Percentiles rank a stretch among this genome's conserved stretches.
Conservation (phyloP, 2,113 vertebrate genomes). For the Tachysurus fulvidraco region DNA sequence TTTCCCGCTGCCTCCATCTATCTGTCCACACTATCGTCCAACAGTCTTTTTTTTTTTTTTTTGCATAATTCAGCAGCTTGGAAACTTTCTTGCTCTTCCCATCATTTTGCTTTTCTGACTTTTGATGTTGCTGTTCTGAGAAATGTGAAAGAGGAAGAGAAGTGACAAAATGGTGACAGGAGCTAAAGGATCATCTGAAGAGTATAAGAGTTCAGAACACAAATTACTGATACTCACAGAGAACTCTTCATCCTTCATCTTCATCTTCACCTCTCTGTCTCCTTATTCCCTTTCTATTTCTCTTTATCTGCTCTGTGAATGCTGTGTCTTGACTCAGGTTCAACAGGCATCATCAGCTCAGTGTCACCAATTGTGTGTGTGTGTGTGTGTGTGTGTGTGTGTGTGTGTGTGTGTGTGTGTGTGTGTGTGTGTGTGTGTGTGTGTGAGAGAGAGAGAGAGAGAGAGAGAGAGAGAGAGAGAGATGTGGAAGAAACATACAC, state of each 20-base stretch:
- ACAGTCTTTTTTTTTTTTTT: constrained; percentile 47
- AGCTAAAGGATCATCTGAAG: constrained; percentile 68
- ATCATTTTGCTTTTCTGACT: constrained; percentile 62
- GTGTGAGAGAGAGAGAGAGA: too few species aligned
- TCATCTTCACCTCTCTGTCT: constrained; percentile 30
- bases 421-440: not conserved
- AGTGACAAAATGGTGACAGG: constrained; percentile 72
- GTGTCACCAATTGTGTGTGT: not conserved
- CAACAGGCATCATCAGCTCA: constrained; percentile 28
- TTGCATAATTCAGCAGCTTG: constrained; percentile 75
- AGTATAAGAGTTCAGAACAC: constrained; percentile 54
- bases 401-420: constrained; percentile 5
- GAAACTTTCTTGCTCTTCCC: constrained; percentile 66
- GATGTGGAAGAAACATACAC: too few species aligned
- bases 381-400: constrained; percentile 7
- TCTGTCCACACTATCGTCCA: constrained; percentile 55
- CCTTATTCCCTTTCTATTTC: constrained; percentile 7
- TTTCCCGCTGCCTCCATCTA: constrained; percentile 58
- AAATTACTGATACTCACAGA: constrained; percentile 52
- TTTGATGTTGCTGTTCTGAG: constrained; percentile 60
- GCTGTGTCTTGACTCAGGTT: not conserved
- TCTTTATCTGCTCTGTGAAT: constrained; percentile 8
- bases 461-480: too few species aligned
- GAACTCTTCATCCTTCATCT: constrained; percentile 43
- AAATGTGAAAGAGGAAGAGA: constrained; percentile 59